Evolutionary conservation across 2,888 invertebrate species (phyloP).

Genomic region (Hydrotaea diabolus): DNA sequence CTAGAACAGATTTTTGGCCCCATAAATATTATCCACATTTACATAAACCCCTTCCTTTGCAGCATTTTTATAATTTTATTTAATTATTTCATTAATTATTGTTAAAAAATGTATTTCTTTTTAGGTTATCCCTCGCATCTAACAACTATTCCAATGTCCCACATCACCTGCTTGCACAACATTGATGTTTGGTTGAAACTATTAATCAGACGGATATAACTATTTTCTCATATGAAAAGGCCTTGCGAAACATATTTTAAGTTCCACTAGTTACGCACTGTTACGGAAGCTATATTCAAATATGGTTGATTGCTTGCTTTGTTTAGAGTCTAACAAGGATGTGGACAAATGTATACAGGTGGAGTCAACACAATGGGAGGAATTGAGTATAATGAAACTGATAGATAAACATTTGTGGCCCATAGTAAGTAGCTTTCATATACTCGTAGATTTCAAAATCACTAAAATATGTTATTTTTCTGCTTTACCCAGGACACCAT

Average conservation of each 20-base stretch:
- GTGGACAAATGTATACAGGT: slow-evolving; percentile 9
- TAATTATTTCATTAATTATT: too few species aligned
- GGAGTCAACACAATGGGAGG: slow-evolving; percentile 45
- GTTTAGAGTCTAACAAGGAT: slow-evolving; percentile 16
- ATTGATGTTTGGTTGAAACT: background rate
- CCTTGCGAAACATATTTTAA: too few species aligned
- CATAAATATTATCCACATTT: too few species aligned
- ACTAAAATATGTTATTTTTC: background rate
- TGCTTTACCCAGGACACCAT: background rate
- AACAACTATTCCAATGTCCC: background rate
- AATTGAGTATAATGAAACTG: slow-evolving; percentile 35
- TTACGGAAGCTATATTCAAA: background rate
- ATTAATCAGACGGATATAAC: background rate
- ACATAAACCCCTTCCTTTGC: too few species aligned
- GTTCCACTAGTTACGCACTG: background rate
- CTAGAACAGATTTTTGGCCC: too few species aligned
- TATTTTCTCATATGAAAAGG: too few species aligned
- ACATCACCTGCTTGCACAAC: too few species aligned
- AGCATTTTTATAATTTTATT: too few species aligned
- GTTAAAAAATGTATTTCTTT: too few species aligned
- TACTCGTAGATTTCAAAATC: background rate
- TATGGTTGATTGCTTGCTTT: slow-evolving; percentile 21
- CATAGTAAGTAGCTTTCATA: slow-evolving; percentile 35
- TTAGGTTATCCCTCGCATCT: too few species aligned
- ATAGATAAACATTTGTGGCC: slow-evolving; percentile 53